Conservation (phyloP, 2,888 invertebrate genomes). For the Lamproptera curius region DNA sequence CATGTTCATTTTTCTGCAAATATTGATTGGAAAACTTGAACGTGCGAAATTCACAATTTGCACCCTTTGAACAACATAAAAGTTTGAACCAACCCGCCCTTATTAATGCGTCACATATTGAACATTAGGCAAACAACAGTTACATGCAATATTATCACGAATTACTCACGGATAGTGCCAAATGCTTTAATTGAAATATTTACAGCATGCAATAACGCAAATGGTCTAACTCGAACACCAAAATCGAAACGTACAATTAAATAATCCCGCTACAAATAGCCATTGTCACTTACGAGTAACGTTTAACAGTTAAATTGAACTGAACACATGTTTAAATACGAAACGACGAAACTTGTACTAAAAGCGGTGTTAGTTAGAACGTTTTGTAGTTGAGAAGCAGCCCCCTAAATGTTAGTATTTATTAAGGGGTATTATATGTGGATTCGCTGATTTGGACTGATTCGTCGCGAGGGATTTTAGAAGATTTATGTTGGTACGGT, state of each 20-base stretch:
- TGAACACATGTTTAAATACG: slow-evolving; percentile 13
- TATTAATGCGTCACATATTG: too few species aligned
- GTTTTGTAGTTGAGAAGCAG: slow-evolving; percentile 35
- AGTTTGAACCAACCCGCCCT: too few species aligned
- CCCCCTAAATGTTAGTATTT: slow-evolving; percentile 62
- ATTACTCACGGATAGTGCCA: too few species aligned
- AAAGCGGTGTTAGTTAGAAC: slow-evolving; percentile 26
- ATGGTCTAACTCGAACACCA: slow-evolving; percentile 16
- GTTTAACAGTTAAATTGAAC: slow-evolving; percentile 38
- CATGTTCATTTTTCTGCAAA: too few species aligned
- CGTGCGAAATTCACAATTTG: too few species aligned
- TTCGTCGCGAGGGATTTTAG: slow-evolving; percentile 48
- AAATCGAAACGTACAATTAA: slow-evolving; percentile 33
- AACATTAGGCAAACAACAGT: too few species aligned
- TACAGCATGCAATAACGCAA: not conserved
- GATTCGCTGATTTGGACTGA: slow-evolving; percentile 53
- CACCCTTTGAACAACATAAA: too few species aligned
- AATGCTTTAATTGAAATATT: too few species aligned
- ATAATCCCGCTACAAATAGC: slow-evolving; percentile 38
- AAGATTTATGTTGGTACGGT: slow-evolving; percentile 41
- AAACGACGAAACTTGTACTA: slow-evolving; percentile 17
- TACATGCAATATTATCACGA: too few species aligned
- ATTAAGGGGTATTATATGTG: slow-evolving; percentile 64
- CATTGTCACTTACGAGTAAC: slow-evolving; percentile 38
- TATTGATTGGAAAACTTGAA: too few species aligned